Conservation (phyloP, 1,140 invertebrate species). For the Helicoverpa armigera region DNA sequence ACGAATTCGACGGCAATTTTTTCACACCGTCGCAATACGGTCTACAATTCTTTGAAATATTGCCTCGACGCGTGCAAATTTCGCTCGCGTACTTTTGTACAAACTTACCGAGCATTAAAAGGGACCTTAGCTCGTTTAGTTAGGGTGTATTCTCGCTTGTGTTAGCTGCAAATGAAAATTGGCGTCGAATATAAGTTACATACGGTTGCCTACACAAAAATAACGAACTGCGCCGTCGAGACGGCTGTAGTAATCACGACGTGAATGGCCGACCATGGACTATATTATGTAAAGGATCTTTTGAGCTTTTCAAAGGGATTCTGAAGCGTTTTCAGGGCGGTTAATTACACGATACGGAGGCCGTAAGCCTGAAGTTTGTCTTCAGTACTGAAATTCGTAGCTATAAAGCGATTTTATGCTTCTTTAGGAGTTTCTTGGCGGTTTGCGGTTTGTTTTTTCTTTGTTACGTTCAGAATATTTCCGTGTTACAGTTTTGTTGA, state of each 20-base stretch:
- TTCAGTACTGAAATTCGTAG: slow-evolving; percentile 53
- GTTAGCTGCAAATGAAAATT: slow-evolving; percentile 48
- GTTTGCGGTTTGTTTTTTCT: slow-evolving; percentile 49
- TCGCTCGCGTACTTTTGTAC: slow-evolving; percentile 42
- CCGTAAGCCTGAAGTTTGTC: slow-evolving; percentile 58
- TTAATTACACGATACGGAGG: slow-evolving; percentile 63
- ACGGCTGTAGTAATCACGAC: slow-evolving; percentile 66
- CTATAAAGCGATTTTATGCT: slow-evolving; percentile 51
- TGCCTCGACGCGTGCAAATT: slow-evolving; percentile 55
- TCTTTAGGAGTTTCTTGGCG: slow-evolving; percentile 48
- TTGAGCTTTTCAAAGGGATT: slow-evolving; percentile 73
- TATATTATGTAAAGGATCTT: slow-evolving; percentile 70
- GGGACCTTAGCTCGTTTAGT: slow-evolving; percentile 42
- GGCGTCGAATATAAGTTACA: slow-evolving; percentile 66
- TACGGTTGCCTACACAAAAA: slow-evolving; percentile 86
- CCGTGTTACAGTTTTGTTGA: slow-evolving; percentile 16
- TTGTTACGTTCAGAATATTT: slow-evolving; percentile 35
- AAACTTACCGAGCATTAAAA: slow-evolving; percentile 39
- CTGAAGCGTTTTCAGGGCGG: slow-evolving; percentile 60
- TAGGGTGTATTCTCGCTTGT: slow-evolving; percentile 55
- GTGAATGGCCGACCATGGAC: slow-evolving; percentile 66
- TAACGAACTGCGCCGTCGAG: slow-evolving; percentile 79
- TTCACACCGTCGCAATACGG: slow-evolving; percentile 57
- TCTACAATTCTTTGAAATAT: slow-evolving; percentile 58
- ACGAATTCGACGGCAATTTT: slow-evolving; percentile 47